phyloP scores from a whole-genome alignment of 1,140 invertebrate genomes.

The Brachionus paranguensis region DNA sequence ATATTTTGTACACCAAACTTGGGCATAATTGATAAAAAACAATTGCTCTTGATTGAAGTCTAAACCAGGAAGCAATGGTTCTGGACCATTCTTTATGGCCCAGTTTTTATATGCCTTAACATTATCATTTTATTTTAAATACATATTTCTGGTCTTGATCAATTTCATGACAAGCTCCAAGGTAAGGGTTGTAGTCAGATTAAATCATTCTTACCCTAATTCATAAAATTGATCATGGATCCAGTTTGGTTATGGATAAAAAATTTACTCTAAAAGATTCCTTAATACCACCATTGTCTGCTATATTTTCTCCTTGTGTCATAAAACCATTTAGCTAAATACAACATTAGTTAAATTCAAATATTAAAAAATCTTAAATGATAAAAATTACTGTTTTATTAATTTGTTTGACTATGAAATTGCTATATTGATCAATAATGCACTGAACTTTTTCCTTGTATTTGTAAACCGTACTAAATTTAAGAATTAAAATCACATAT shows the following conservation, averaged over 20 bases:
- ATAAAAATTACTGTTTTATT: conserved; percentile 11
- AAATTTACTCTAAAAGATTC: conserved; percentile 52
- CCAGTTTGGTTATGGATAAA: neutral
- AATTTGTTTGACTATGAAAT: conserved; percentile 18
- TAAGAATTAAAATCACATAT: neutral
- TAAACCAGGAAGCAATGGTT: conserved; percentile 62
- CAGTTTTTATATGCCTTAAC: conserved; percentile 59
- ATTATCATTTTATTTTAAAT: neutral
- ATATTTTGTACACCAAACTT: conserved; percentile 56
- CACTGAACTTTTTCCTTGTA: conserved; percentile 22
- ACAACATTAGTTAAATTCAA: neutral
- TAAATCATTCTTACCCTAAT: too few relatives aligned
- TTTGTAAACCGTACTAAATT: conserved; percentile 1
- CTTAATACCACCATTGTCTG: conserved; percentile 58
- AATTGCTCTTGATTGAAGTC: conserved; percentile 63
- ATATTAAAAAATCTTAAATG: neutral
- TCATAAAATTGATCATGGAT: too few relatives aligned
- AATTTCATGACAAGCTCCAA: neutral
- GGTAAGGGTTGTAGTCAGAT: too few relatives aligned
- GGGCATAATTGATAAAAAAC: conserved; percentile 67
- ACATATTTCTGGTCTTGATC: neutral
- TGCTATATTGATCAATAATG: conserved; percentile 24
- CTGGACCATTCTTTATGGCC: conserved; percentile 58
- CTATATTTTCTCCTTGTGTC: conserved; percentile 59
- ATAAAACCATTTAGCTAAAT: conserved; percentile 51